These are phyloP conservation scores for Habroteleia sp. DNA, from an alignment of 2,888 invertebrate species.

Conservation along the genomic window DNA sequence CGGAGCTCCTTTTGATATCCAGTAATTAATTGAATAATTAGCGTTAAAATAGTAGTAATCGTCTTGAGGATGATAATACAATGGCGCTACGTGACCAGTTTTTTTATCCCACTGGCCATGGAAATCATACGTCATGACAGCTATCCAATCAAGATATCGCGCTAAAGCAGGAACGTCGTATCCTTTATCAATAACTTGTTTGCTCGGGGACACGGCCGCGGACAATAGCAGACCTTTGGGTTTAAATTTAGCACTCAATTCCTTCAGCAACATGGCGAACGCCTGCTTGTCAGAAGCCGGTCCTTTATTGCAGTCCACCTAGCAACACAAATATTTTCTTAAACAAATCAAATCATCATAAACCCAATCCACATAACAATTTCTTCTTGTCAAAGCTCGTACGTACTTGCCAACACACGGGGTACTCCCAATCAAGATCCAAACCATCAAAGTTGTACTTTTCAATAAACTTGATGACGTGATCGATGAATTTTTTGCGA, in stretches of 20 bases:
- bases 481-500: conserved; percentile 87
- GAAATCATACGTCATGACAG: conserved; percentile 95
- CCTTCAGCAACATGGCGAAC: conserved; percentile 88
- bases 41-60: conserved; percentile 91
- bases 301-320: conserved; percentile 93
- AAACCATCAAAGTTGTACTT: conserved; percentile 96
- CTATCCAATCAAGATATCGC: conserved; percentile 92
- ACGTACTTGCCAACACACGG: conserved; percentile 93
- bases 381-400: too few species aligned
- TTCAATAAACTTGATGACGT: conserved; percentile 89
- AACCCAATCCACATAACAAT: too few species aligned
- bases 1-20: conserved; percentile 92
- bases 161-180: conserved; percentile 91
- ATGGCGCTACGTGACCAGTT: conserved; percentile 93
- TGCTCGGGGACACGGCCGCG: conserved; percentile 93
- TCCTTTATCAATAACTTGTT: conserved; percentile 91
- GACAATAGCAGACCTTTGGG: conserved; percentile 88
- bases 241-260: conserved; percentile 86
- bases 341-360: too few species aligned
- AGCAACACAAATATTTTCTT: conserved; percentile 49
- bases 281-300: conserved; percentile 91
- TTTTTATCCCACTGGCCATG: conserved; percentile 96
- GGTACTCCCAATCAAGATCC: conserved; percentile 97
- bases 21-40: conserved; percentile 93
- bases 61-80: conserved; percentile 91